Conservation (phyloP, 2,113 vertebrate species). For the Scartelaos histophorus region DNA sequence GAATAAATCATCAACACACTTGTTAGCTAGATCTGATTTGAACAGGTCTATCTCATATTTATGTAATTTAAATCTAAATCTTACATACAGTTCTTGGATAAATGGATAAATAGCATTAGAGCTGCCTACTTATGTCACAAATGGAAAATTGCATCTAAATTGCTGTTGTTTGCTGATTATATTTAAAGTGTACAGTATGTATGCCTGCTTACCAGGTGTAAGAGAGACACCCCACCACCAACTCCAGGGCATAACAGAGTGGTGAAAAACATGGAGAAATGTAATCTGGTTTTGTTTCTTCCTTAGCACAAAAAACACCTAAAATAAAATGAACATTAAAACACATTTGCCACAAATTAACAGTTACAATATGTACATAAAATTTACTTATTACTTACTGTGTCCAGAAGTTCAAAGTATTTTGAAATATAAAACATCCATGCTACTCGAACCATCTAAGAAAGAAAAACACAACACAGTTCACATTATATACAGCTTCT, state of each 20-base stretch:
- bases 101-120: too few species aligned
- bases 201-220: conserved; percentile 84
- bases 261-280: conserved; percentile 96
- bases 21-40: too few species aligned
- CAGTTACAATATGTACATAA: not conserved
- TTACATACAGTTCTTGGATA: too few species aligned
- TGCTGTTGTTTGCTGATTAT: not conserved
- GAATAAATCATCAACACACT: too few species aligned
- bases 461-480: not conserved
- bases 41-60: too few species aligned
- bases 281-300: conserved; percentile 97
- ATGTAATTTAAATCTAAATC: too few species aligned
- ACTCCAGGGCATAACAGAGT: conserved; percentile 94
- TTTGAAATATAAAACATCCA: conserved; percentile 96
- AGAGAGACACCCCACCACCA: conserved; percentile 97
- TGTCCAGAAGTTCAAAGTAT: conserved; percentile 92
- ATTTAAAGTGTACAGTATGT: not conserved
- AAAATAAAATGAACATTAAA: conserved; percentile 14
- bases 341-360: too few species aligned
- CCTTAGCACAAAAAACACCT: conserved; percentile 95
- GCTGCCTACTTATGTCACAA: too few species aligned
- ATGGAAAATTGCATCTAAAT: not conserved
- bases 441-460: conserved; percentile 87
- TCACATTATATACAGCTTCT: too few species aligned
- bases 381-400: conserved; percentile 78